phyloP scores from a whole-genome alignment of 2,113 vertebrate species.

The Camelus dromedarius region DNA sequence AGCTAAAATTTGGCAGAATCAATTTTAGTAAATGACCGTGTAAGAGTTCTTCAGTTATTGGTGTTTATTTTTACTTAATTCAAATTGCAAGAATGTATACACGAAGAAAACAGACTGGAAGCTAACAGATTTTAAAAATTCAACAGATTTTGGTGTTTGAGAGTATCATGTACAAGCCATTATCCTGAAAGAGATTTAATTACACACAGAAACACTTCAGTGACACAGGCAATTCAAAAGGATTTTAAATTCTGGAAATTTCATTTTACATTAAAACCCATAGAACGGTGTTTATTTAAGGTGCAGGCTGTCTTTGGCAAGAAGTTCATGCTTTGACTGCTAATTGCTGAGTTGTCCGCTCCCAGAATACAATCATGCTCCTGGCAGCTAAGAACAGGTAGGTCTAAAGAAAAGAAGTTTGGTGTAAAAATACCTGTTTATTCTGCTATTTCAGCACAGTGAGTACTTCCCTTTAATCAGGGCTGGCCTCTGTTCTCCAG shows the following conservation, averaged over 20 bases:
- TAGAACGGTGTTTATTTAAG: background rate
- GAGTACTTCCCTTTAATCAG: background rate
- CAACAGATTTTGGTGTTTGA: background rate
- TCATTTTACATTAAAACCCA: background rate
- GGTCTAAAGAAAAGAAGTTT: background rate
- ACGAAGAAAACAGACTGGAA: background rate
- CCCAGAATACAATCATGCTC: background rate
- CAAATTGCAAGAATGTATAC: background rate
- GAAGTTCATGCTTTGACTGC: background rate
- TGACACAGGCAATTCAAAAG: background rate
- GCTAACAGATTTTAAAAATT: background rate
- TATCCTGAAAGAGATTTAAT: background rate
- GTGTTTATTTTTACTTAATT: background rate
- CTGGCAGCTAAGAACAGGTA: background rate
- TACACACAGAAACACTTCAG: background rate
- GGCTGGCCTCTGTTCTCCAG: background rate
- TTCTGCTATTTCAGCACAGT: background rate
- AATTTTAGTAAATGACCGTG: background rate
- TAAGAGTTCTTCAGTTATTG: background rate
- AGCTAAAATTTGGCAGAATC: background rate
- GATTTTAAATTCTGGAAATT: slow-evolving; percentile 15
- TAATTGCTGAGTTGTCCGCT: background rate
- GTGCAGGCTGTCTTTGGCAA: background rate
- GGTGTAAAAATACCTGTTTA: background rate
- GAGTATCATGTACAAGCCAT: background rate